Evolutionary conservation across 2,797 vertebrate genomes (phyloP).

Genomic region (Myiothlypis coronata): DNA sequence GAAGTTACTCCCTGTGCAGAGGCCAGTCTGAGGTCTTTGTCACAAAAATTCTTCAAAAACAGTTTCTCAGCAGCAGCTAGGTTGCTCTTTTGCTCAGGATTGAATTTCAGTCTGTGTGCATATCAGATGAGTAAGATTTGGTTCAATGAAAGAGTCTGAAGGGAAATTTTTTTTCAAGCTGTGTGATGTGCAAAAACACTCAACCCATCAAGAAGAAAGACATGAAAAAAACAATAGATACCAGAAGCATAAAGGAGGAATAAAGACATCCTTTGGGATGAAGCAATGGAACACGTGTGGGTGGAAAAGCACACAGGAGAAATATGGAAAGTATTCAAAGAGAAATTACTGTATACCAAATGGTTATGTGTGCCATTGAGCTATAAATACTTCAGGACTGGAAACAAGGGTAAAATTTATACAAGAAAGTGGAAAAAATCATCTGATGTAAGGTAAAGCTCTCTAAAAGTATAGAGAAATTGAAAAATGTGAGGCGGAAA

Average conservation of each 20-base stretch:
- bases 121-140: slow-evolving; percentile 21
- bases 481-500: background rate
- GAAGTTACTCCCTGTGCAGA: background rate
- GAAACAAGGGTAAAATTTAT: slow-evolving; percentile 24
- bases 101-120: background rate
- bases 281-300: slow-evolving; percentile 26
- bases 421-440: slow-evolving; percentile 11
- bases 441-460: background rate
- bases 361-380: slow-evolving; percentile 37
- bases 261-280: slow-evolving; percentile 48
- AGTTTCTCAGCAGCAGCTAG: background rate
- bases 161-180: background rate
- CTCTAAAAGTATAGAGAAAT: background rate
- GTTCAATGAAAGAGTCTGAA: slow-evolving; percentile 36
- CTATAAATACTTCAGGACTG: slow-evolving; percentile 34
- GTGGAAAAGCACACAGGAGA: slow-evolving; percentile 49
- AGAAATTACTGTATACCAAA: slow-evolving; percentile 47
- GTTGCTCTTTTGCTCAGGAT: background rate
- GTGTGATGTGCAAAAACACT: slow-evolving; percentile 38
- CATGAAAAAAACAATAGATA: slow-evolving; percentile 37
- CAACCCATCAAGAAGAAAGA: slow-evolving; percentile 31
- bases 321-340: slow-evolving; percentile 48
- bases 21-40: background rate
- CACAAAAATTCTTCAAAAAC: background rate
- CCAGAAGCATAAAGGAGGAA: slow-evolving; percentile 18